Conservation (phyloP, 2,797 vertebrate genomes). For the Miichthys miiuy region DNA sequence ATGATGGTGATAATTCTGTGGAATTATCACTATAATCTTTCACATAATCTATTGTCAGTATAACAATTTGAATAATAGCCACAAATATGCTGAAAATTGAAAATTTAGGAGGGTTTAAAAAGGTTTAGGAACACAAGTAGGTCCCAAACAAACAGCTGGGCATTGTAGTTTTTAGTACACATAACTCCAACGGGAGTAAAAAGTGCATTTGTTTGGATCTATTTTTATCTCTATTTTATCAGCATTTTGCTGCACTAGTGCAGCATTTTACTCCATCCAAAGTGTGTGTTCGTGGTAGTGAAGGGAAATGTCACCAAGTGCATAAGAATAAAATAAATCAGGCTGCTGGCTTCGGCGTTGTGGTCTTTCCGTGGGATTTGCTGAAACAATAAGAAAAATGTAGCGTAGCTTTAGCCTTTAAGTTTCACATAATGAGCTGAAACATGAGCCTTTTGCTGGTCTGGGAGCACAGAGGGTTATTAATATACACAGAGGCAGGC, state of each 20-base stretch:
- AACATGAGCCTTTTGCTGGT: slow-evolving; percentile 49
- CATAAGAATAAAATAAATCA: background rate
- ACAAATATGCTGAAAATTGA: too few species aligned
- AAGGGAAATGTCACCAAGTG: background rate
- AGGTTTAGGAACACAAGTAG: too few species aligned
- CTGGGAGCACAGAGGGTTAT: slow-evolving; percentile 63
- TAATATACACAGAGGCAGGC: slow-evolving; percentile 67
- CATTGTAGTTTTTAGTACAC: too few species aligned
- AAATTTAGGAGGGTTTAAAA: too few species aligned
- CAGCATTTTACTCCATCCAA: too few species aligned
- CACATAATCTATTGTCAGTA: too few species aligned
- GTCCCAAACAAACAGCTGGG: too few species aligned
- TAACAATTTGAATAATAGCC: too few species aligned
- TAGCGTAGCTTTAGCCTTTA: background rate
- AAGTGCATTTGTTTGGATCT: background rate
- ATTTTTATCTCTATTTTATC: background rate
- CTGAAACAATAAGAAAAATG: background rate
- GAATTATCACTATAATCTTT: too few species aligned
- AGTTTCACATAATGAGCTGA: slow-evolving; percentile 51
- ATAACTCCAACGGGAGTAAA: background rate
- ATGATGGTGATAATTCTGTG: too few species aligned
- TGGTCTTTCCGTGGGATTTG: background rate
- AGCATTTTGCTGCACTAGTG: too few species aligned
- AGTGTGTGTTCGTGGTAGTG: background rate
- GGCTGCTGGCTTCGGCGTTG: background rate